Base-by-base conservation (phyloP, 53 echinoderm and acorn worm species). In the Paelopatides confundens region DNA sequence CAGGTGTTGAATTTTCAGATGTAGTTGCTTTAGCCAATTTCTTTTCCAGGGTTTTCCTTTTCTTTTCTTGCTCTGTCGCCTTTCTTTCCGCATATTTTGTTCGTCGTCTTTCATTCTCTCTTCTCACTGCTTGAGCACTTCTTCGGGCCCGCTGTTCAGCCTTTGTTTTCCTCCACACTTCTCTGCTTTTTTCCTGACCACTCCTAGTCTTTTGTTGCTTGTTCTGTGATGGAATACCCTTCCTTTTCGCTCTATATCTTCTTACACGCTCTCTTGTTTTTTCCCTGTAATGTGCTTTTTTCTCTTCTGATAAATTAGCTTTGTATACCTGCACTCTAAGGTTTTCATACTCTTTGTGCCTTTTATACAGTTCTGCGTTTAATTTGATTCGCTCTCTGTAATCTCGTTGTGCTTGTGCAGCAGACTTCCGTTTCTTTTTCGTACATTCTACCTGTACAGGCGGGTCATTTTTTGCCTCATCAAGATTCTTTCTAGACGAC, bases 61-160 rank as follows among this genome's bases (percentile, higher is more conserved):
- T 40, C 23, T 28, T 63, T 63, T 63, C 28, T 6, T 32, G 62
- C 31, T n/a, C 43, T 32, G 23, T 27, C 82, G 58, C 82, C 52
- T 88, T 88, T 30, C 2, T 88, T 50, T 84, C 67, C 14, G 82
- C 88, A 88, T 88, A 88, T 10, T 82, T 88, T 66, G 27, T 63
- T 48, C 88, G 64, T 15, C 88, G 64, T 82, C 82, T 88, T 82
- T 88, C 88, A 49, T 83, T 88, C 26, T 58, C 65, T 39, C 88
- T 82, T 13, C 66, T 65, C 37, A 82, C 65, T 37, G 88, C 88
- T 82, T 88, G 88, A 47, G 66, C 43, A 33, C 46, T 66, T 35
- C 65, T 82, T 50, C 82, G 83, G 23, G 66, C 88, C 48, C 54
- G 66, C 71, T 90, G 77, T 49, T 76, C 23, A 0, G 23, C 28